Evolutionary conservation across 2,113 vertebrate species (phyloP).

Genomic region (Podarcis muralis): DNA sequence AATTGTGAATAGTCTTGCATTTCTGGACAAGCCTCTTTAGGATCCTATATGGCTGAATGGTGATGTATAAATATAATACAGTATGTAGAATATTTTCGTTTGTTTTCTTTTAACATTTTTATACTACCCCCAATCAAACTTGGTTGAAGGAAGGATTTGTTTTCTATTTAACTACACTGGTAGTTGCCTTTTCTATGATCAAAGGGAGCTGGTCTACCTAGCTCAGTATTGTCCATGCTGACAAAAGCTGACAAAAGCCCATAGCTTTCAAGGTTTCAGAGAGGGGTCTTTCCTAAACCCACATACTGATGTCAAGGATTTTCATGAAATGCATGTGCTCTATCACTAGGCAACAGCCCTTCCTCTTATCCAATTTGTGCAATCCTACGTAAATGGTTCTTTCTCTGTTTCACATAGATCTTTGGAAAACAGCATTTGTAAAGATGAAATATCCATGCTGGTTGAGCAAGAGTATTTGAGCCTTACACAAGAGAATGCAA

Average conservation of each 20-base stretch:
- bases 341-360: background rate
- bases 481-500: conserved; percentile 59
- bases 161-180: background rate
- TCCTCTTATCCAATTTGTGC: background rate
- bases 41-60: too few species aligned
- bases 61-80: too few species aligned
- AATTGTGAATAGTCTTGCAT: too few species aligned
- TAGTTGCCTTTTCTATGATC: background rate
- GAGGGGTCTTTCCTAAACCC: background rate
- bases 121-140: too few species aligned
- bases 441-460: conserved; percentile 62
- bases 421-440: conserved; percentile 36
- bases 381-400: background rate
- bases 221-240: background rate
- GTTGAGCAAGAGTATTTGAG: conserved; percentile 69
- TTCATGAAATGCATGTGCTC: background rate
- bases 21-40: too few species aligned
- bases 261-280: background rate
- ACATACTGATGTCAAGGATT: background rate
- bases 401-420: conserved; percentile 5
- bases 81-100: too few species aligned
- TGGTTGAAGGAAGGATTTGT: background rate
- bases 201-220: background rate
- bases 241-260: background rate
- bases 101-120: too few species aligned